These are phyloP conservation scores for Columba livia DNA, from an alignment of 2,113 vertebrate species.

Conservation along the genomic window DNA sequence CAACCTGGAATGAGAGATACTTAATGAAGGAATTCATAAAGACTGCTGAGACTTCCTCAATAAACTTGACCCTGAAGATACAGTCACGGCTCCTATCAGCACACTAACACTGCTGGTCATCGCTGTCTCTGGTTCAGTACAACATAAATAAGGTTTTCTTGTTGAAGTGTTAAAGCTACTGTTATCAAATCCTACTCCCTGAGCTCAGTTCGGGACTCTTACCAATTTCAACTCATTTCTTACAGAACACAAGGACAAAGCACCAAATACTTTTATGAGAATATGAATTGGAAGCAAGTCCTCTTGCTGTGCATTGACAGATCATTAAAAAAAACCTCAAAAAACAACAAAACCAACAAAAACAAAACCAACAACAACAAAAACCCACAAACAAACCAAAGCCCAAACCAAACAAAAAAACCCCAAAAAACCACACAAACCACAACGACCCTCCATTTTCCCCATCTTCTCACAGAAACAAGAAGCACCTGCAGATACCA, in stretches of 20 bases:
- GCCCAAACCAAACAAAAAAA: neutral
- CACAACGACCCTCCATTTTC: neutral
- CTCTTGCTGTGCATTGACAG: neutral
- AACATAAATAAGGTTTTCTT: neutral
- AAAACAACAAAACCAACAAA: neutral
- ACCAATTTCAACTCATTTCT: neutral
- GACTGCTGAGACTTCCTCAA: neutral
- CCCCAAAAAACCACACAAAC: neutral
- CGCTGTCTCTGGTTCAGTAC: accelerated
- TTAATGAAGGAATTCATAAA: neutral
- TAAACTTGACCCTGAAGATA: neutral
- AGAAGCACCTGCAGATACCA: neutral
- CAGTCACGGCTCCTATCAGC: neutral
- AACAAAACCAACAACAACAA: no score
- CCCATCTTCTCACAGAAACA: neutral
- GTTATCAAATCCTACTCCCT: neutral
- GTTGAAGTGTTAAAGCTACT: neutral
- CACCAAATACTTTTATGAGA: neutral
- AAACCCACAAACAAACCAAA: neutral
- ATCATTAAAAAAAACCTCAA: neutral
- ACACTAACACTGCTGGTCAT: neutral
- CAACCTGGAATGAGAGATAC: neutral
- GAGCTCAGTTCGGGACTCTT: neutral
- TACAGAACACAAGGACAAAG: neutral
- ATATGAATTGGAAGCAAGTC: neutral